A percentile compares a stretch with the other conserved stretches of the same genome.
phyloP scores from a whole-genome alignment of 2,113 vertebrate genomes.

The Erinaceus europaeus region DNA sequence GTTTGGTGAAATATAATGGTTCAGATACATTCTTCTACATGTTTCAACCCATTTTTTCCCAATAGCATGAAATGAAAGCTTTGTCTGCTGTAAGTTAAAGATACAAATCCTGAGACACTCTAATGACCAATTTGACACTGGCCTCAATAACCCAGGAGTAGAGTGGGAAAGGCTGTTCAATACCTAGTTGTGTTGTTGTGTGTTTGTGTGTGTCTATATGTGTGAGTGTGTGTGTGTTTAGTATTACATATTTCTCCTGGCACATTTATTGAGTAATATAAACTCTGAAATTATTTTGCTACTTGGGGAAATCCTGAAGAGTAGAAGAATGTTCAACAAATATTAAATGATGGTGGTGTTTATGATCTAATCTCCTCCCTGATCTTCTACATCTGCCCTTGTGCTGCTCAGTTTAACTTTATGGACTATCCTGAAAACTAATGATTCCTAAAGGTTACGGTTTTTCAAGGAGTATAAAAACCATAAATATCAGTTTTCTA shows the following conservation, averaged over 20 bases:
- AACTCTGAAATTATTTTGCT: slow-evolving; percentile 28
- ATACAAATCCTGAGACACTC: background rate
- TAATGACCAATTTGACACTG: background rate
- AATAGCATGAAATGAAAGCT: too few relatives aligned
- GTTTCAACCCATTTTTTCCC: background rate
- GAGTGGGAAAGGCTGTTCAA: background rate
- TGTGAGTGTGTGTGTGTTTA: too few relatives aligned
- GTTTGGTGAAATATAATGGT: too few relatives aligned
- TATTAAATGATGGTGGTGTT: slow-evolving; percentile 23
- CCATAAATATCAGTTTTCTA: slow-evolving; percentile 61
- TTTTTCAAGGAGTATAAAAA: slow-evolving; percentile 65
- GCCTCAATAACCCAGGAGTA: background rate
- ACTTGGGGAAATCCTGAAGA: background rate
- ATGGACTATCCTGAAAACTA: slow-evolving; percentile 70
- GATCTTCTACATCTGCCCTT: slow-evolving; percentile 57
- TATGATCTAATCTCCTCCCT: slow-evolving; percentile 40
- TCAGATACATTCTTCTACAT: too few relatives aligned
- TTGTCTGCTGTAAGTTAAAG: too few relatives aligned
- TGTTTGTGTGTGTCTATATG: too few relatives aligned
- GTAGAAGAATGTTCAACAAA: background rate
- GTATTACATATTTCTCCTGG: background rate
- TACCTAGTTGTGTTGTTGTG: too few relatives aligned
- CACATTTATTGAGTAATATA: background rate
- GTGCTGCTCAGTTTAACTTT: slow-evolving; percentile 71
- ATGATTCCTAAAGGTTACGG: slow-evolving; percentile 75